Percentiles rank a stretch among this genome's conserved stretches.
These are phyloP conservation scores for Papilio gigon DNA, from an alignment of 2,888 invertebrate genomes.

Conservation along the genomic window DNA sequence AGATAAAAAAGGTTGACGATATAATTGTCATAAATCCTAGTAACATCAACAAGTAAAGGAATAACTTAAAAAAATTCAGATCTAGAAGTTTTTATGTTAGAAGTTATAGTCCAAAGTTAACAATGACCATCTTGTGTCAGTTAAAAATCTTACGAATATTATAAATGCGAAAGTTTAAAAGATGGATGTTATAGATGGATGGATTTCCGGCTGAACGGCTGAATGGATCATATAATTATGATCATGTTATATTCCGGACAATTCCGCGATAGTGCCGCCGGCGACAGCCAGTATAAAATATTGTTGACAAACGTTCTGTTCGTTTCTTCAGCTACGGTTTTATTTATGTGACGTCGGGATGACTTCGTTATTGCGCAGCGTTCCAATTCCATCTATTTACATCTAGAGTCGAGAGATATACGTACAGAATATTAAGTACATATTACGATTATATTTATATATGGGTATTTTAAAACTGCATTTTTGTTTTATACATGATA, in stretches of 20 bases:
- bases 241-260: too few relatives aligned
- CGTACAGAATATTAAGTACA: neutral
- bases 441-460: neutral
- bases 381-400: constrained; percentile 20
- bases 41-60: neutral
- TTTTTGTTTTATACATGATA: neutral
- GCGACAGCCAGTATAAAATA: too few relatives aligned
- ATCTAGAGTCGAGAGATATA: neutral
- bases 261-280: too few relatives aligned
- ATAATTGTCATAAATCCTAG: neutral
- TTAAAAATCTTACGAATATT: too few relatives aligned
- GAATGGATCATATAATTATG: too few relatives aligned
- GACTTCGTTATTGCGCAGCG: constrained; percentile 5
- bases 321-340: neutral
- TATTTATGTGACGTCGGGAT: neutral
- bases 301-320: neutral
- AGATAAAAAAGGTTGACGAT: too few relatives aligned
- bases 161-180: too few relatives aligned
- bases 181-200: too few relatives aligned
- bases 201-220: too few relatives aligned
- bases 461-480: neutral
- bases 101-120: neutral
- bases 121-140: neutral
- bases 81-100: too few relatives aligned
- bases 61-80: neutral